phyloP scores from a whole-genome alignment of 1,140 invertebrate species.

The Eubasilissa regina region DNA sequence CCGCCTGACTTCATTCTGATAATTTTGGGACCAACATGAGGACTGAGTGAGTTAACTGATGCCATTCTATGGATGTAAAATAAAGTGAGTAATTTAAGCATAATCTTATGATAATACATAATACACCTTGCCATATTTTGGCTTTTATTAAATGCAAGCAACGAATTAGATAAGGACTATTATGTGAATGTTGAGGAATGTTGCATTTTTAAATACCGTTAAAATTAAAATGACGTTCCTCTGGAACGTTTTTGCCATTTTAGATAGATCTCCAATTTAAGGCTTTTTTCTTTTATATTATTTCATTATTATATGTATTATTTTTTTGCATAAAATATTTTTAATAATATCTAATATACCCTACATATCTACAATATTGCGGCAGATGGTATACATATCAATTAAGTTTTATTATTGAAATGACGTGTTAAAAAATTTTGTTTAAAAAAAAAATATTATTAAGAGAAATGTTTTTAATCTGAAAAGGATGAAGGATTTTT shows the following conservation, averaged over 20 bases:
- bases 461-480: neutral
- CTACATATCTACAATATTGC: conserved; percentile 18
- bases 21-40: conserved; percentile 38
- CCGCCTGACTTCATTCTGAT: too few species aligned
- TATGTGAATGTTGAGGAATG: conserved; percentile 33
- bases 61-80: conserved; percentile 41
- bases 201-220: conserved; percentile 36
- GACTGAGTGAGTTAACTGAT: conserved; percentile 33
- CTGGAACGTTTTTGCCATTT: conserved; percentile 56
- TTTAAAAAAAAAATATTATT: neutral
- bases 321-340: too few species aligned
- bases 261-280: conserved; percentile 60
- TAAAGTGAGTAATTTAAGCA: conserved; percentile 32
- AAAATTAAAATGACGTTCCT: conserved; percentile 49
- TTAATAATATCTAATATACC: too few species aligned
- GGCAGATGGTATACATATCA: neutral
- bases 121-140: conserved; percentile 6
- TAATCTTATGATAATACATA: conserved; percentile 14
- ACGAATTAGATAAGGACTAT: conserved; percentile 23
- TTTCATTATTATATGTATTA: conserved; percentile 20
- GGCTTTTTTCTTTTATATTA: conserved; percentile 47
- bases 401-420: conserved; percentile 11
- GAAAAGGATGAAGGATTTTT: too few species aligned
- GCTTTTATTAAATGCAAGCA: conserved; percentile 28
- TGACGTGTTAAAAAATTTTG: neutral